Evolutionary conservation across 2,888 invertebrate species (phyloP).

Genomic region (Calameuta pallipes): DNA sequence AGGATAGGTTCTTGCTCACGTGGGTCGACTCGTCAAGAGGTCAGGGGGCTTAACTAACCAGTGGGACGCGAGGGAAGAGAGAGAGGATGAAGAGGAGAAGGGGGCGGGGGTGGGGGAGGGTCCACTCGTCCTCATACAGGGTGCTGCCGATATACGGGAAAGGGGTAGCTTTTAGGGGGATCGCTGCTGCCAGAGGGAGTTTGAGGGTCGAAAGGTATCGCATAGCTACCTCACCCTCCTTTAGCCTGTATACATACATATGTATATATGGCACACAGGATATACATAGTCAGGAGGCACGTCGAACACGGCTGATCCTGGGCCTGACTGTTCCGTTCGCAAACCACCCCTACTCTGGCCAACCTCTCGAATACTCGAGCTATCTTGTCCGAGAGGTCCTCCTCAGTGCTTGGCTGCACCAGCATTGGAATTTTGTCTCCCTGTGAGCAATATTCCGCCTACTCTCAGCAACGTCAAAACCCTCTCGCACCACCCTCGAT

Average conservation of each 20-base stretch:
- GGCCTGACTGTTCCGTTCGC: conserved; percentile 16
- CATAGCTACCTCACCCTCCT: conserved; percentile 24
- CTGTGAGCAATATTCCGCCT: conserved; percentile 1
- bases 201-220: conserved; percentile 26
- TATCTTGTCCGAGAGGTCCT: conserved; percentile 35
- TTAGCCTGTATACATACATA: not conserved
- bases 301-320: not conserved
- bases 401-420: conserved; percentile 8
- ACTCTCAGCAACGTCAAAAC: not conserved
- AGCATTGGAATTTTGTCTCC: conserved; percentile 39
- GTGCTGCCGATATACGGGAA: not conserved
- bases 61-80: conserved; percentile 9
- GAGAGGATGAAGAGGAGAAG: not conserved
- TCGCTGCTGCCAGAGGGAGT: conserved; percentile 33
- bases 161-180: not conserved
- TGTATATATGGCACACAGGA: not conserved
- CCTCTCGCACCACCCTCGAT: conserved; percentile 23
- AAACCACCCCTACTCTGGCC: conserved; percentile 9
- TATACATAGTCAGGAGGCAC: not conserved
- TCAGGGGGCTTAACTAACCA: conserved; percentile 4
- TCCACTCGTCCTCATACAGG: not conserved
- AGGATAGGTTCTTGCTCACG: conserved; percentile 4
- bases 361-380: conserved; percentile 33
- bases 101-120: not conserved
- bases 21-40: not conserved